A percentile compares a stretch with the other conserved stretches of the same genome.
phyloP scores from a whole-genome alignment of 1,140 invertebrate species.

The Solenopsis fugax region DNA sequence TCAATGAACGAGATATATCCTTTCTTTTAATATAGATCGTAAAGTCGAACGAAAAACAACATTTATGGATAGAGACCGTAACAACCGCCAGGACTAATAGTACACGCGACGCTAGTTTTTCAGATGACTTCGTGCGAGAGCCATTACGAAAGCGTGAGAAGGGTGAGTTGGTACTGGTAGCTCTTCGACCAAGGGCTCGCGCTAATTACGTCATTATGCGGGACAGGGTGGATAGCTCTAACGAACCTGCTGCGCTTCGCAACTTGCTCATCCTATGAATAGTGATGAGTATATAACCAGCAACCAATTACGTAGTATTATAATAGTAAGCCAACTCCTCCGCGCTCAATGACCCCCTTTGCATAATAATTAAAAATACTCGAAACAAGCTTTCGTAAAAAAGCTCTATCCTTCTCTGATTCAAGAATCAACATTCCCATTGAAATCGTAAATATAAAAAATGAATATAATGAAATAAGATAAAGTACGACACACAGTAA shows the following conservation, averaged over 20 bases:
- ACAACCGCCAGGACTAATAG: conserved; percentile 70
- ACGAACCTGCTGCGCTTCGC: conserved; percentile 77
- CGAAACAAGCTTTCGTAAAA: neutral
- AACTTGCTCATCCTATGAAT: conserved; percentile 82
- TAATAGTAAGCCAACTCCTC: conserved; percentile 68
- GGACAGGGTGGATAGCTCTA: conserved; percentile 77
- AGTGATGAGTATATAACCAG: conserved; percentile 83
- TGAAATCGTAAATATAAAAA: neutral
- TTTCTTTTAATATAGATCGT: conserved; percentile 35
- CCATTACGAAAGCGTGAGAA: conserved; percentile 78
- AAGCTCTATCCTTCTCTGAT: neutral
- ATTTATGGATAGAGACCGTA: conserved; percentile 68
- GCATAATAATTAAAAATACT: conserved; percentile 78
- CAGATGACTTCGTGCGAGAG: conserved; percentile 74
- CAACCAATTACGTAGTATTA: conserved; percentile 80
- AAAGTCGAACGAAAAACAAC: conserved; percentile 45
- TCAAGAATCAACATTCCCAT: neutral
- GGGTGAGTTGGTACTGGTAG: conserved; percentile 74
- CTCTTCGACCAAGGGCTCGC: conserved; percentile 70
- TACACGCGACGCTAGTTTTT: conserved; percentile 75
- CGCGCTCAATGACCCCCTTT: conserved; percentile 42
- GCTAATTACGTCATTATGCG: conserved; percentile 85
- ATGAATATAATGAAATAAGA: neutral
- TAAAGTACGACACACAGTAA: no score
- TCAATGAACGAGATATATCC: neutral